These are phyloP conservation scores for Psylliodes chrysocephalus DNA, from an alignment of 2,888 invertebrate genomes.

Conservation along the genomic window DNA sequence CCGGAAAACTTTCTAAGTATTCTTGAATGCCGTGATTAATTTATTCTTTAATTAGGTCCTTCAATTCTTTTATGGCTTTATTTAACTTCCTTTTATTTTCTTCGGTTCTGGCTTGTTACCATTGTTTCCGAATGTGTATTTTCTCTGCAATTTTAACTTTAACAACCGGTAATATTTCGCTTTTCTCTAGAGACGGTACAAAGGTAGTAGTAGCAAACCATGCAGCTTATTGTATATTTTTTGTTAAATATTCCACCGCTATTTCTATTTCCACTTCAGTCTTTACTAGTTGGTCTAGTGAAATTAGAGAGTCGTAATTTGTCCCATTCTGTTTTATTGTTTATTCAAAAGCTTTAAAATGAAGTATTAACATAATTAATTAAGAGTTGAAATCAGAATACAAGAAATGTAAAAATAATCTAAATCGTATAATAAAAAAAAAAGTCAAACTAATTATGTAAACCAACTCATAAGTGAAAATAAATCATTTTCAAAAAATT, in stretches of 20 bases:
- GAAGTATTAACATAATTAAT: too few species aligned
- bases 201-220: not conserved
- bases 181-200: not conserved
- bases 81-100: too few species aligned
- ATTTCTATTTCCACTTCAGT: not conserved
- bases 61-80: not conserved
- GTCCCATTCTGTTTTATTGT: not conserved
- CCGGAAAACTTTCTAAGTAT: not conserved
- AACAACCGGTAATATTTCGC: not conserved
- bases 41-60: not conserved
- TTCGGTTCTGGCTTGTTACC: not conserved
- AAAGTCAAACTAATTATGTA: too few species aligned
- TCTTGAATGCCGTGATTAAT: not conserved
- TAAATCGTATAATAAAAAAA: too few species aligned
- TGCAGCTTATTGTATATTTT: not conserved
- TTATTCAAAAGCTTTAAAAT: too few species aligned
- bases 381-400: too few species aligned
- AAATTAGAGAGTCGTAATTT: not conserved
- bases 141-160: not conserved
- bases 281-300: not conserved
- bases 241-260: not conserved
- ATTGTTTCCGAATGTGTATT: not conserved
- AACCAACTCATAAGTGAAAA: too few species aligned
- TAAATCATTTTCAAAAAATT: too few species aligned
- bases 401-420: too few species aligned